Percentiles rank a stretch among this genome's conserved stretches.
These are phyloP conservation scores for Aplysia californica DNA, from an alignment of 1,140 invertebrate species.

Conservation along the genomic window DNA sequence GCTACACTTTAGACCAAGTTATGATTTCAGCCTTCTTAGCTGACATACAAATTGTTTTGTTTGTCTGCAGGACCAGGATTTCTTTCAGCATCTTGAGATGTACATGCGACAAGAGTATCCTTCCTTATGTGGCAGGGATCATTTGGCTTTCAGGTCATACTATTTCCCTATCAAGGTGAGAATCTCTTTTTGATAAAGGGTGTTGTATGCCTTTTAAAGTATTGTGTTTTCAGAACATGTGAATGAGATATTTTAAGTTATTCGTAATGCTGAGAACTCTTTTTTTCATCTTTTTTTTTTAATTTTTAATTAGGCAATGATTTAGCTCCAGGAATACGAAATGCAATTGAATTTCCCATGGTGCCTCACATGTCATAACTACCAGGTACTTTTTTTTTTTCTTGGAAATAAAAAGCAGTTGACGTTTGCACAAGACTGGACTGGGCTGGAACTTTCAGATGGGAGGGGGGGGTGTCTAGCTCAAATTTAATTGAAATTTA, in stretches of 20 bases:
- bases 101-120: constrained; percentile 98
- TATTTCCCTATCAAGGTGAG: constrained; percentile 96
- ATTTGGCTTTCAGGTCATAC: constrained; percentile 96
- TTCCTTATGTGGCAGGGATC: constrained; percentile 96
- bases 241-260: neutral
- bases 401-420: no score
- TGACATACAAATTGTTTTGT: no score
- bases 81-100: constrained; percentile 99
- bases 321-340: neutral
- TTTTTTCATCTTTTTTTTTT: neutral
- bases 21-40: no score
- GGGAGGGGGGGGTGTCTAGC: no score
- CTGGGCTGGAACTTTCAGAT: no score
- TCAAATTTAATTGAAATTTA: no score
- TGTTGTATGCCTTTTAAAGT: neutral
- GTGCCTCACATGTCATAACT: neutral
- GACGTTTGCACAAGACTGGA: no score
- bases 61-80: constrained; percentile 88
- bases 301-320: neutral
- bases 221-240: neutral
- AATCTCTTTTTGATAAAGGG: neutral
- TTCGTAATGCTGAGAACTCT: neutral
- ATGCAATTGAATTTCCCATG: neutral
- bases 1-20: no score
- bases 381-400: no score